Base-by-base conservation (phyloP, 2,888 invertebrate genomes). In the Troides oblongomaculatus region DNA sequence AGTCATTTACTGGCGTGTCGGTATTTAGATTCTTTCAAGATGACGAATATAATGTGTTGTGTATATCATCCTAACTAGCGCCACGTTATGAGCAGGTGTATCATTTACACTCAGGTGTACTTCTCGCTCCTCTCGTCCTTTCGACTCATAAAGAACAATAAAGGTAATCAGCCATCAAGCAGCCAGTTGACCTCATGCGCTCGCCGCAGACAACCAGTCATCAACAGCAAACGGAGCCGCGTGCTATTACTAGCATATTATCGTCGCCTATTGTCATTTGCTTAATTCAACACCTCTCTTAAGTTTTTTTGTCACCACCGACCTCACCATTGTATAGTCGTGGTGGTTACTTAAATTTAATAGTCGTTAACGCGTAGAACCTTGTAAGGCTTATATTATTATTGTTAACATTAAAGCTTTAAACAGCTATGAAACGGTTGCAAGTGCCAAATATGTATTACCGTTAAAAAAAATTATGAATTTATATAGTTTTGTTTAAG, bases 241-340 rank as follows among this genome's bases (percentile, higher is more conserved):
- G 59, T 66, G 63, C 63, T 62, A 66, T 63, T 60, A 59, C 39
- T 39, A 66, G 58, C 21, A 21, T 63, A 39, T 63, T 66, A 70
- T 66, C 58, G 61, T 30, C 21, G 23, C 39, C 70, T 43, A 66
- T 70, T 70, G 70, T 70, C 63, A 39, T 60, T 62, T 57, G 21
- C 18, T 53, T 59, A 59, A 66, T 53, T 36, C 18, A 53, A 63
- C 66, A 36, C 62, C 53, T 66, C 50, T 53, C 65, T 59, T 66
- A 18, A 30, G 46, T 64, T 64, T 66, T 61, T 66, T 59, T 68
- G 39, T 53, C 7, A 23, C 62, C 36, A 46, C 18, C 43, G 36
- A 10, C 25, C 39, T 25, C 12, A 30, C 59, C 58, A 68, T 63
- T 56, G 62, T 62, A 23, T 50, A 17, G 5, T 18, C 50, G 50